Evolutionary conservation across 2,888 invertebrate genomes (phyloP), one percentile per base, ranked within the genome.

Genomic region (Orthosia cruda): DNA sequence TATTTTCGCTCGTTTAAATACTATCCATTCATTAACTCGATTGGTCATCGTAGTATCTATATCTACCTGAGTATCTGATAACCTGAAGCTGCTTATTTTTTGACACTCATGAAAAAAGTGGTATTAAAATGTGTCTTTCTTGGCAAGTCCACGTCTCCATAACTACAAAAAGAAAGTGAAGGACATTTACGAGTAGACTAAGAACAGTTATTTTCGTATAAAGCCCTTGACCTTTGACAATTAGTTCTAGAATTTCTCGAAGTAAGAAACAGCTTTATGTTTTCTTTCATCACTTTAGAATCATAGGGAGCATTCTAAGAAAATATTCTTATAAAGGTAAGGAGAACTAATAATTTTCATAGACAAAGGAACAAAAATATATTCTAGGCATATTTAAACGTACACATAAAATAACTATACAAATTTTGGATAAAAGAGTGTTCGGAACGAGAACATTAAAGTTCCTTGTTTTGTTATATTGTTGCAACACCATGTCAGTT

Each of bases 271-370:
- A 16, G 16, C 15, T 57, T 54, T 62, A 59, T 52, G 49, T 61
- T 49, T 61, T 45, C 16, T 57, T 70, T 62, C 13, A 23, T 52
- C n/a, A 62, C 13, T 57, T 54, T 62, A 23, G 16, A 50, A 78
- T 9, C 26, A 16, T 23, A 45, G 4, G 16, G 23, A 26, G 49
- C 13, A 11, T 65, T 20, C 26, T n/a, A 15, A 57, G 7, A 18
- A 49, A 20, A 57, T 40, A 0, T 12, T 47, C 5, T 45, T 45
- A 32, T 7, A 40, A 32, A 1, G n/a, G 32, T 7, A 32, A 32
- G 32, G 32, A 32, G 32, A 18, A 32, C 16, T 18, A 4, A 0
- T 26, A 32, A 9, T 47, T 52, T 32, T 67, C 4, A 32, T 49
- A 59, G 16, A 16, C 5, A 50, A 54, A 40, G 15, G n/a, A 15